Evolutionary conservation across 2,797 vertebrate species (phyloP), one percentile per base, ranked within the genome.

Genomic region (Melanotaenia pygmaea): DNA sequence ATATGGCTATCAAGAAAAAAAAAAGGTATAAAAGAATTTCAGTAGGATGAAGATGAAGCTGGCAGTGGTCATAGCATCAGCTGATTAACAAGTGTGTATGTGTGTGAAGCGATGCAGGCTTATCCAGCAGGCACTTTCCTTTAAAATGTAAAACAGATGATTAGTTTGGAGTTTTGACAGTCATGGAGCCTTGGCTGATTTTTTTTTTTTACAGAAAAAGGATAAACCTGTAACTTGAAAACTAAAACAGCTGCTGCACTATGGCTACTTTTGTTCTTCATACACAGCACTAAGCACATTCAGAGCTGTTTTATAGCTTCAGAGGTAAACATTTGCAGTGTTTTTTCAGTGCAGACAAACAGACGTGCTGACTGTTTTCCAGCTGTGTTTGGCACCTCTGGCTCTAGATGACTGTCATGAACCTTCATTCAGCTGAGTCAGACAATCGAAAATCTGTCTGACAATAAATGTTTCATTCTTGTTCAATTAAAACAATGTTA

Each of bases 81-180:
- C 61, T 13, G 59, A 30, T 30, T 30, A 30, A 30, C 18, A 7
- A 43, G 38, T 40, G 40, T 72, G 43, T 8, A 32, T 70, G n/a
- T 47, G 0, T 66, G 22, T 45, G 32, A 56, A 0, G 0, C 43
- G n/a, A 26, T 40, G 26, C 51, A 76, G 70, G 67, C 58, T 54
- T 34, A 66, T 64, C 58, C 62, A 79, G 59, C 79, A 85, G 84
- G 77, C 68, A 83, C 82, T 83, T 80, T 64, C 1, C 54, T 68
- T 64, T 30, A 16, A 83, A 71, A 34, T 59, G 58, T 60, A 61
- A 68, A 70, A 38, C 10, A 1, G 22, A 34, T 64, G 20, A 34
- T 64, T 14, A 11, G 7, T 10, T 76, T 54, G n/a, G n/a, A n/a
- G n/a, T 38, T 64, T n/a, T 54, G 53, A 57, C 54, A 64, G 54